Evolutionary conservation across 2,888 invertebrate species (phyloP), one percentile per base, ranked within the genome.

Genomic region (Archips crataeganus): DNA sequence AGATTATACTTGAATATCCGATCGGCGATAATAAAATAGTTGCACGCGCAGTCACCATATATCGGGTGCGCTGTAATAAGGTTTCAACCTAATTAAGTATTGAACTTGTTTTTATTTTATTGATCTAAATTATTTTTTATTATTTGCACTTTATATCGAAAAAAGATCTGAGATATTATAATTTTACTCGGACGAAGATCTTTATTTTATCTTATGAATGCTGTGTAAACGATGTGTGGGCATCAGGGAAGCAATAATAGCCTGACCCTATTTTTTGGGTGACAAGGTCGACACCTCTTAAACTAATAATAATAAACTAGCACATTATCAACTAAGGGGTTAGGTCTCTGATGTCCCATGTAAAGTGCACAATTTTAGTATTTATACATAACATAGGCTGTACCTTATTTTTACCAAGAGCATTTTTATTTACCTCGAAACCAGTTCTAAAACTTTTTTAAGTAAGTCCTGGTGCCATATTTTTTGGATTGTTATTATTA

Each of bases 371-470:
- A 57, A 32, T 57, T 57, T 32, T 57, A 34, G 11, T 32, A 32
- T 57, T 61, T 32, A 47, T 47, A 47, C 45, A 45, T 63, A 34
- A n/a, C 2, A 11, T 63, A 34, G 45, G 15, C 13, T 45, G 32
- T 62, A 62, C 45, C 42, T 9, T 63, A 32, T 63, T 47, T 47
- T 47, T 13, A 45, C 39, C 47, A 72, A 34, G 64, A 69, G 57
- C 42, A 42, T 60, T 65, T 32, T 70, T 72, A 54, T 74, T 74
- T 70, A 70, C 74, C 74, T 74, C 69, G n/a, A 70, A 65, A 36
- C 74, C 61, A 65, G 70, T 60, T n/a, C 10, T 60, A 51, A 15
- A 65, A 68, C 57, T 64, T 45, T 73, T 69, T 68, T 39, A 39
- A 23, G 39, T 39, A 42, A 59, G 68, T 45, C 34, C 74, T 65